Base-by-base conservation (phyloP, 2,113 vertebrate genomes). In the Pagrus major region DNA sequence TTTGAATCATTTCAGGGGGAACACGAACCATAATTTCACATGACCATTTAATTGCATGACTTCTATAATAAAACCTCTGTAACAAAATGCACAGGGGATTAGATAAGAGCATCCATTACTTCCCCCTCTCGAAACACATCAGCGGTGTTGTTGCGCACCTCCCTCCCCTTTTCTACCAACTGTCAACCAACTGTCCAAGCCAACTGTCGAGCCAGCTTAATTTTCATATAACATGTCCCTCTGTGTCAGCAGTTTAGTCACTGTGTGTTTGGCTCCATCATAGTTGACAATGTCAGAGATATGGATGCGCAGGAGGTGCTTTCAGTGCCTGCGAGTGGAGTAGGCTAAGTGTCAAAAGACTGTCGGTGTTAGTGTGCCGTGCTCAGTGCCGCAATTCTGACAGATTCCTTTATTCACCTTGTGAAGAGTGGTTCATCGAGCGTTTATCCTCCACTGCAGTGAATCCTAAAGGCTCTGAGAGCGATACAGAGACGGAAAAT, bases 231-330 rank as follows among this genome's bases (percentile, higher is more conserved):
- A 91, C 73, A 35, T 59, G 64, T 75, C 77, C 23, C 41, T 79
- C 72, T 81, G 81, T 90, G 84, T 92, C 88, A 85, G 87, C 83
- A 56, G 61, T 90, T 82, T 52, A 86, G 86, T 90, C 76, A 66
- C 60, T 21, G 64, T 59, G 68, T 49, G 80, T 79, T 79, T 58
- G 46, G 37, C 66, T 86, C 84, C 80, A 76, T 85, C 81, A 68
- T 31, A 60, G 67, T 23, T 63, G 79, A 80, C 85, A 31, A 23
- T 66, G 66, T 69, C 52, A 39, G 58, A 25, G 79, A 72, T 67
- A 35, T 29, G 74, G 67, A 46, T 46, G 79, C 35, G 74, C 75
- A 29, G 37, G 77, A 80, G 80, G 76, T 42, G 71, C n/a, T n/a
- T n/a, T n/a, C n/a, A 56, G 37, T 60, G 60, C 52, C 20, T 21